phyloP scores from a whole-genome alignment of 53 echinoderm and acorn worm species.

The Hippasteria phrygiana region DNA sequence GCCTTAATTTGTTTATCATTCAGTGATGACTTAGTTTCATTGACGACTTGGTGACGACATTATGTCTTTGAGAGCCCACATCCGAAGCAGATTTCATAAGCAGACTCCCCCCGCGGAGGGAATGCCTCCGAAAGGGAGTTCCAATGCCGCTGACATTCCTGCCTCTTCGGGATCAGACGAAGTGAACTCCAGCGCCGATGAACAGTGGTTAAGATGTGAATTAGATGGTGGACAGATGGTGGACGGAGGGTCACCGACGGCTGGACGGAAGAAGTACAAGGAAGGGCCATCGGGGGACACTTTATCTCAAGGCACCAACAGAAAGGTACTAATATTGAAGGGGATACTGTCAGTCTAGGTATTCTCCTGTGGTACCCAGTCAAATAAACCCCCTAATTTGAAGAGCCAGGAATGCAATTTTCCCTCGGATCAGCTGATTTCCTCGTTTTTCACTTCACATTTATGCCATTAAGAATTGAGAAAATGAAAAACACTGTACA shows the following conservation, averaged over 20 bases:
- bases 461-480: too few relatives aligned
- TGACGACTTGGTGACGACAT: too few relatives aligned
- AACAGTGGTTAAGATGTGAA: neutral
- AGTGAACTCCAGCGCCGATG: slow-evolving; percentile 22
- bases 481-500: too few relatives aligned
- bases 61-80: slow-evolving; percentile 34
- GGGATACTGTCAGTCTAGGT: neutral
- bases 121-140: neutral
- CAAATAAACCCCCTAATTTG: too few relatives aligned
- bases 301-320: slow-evolving; percentile 3
- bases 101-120: neutral
- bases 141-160: too few relatives aligned
- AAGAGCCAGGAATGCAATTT: too few relatives aligned
- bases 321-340: slow-evolving; percentile 28
- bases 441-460: too few relatives aligned
- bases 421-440: too few relatives aligned
- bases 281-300: slow-evolving; percentile 9
- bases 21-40: too few relatives aligned
- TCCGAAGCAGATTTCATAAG: slow-evolving; percentile 36
- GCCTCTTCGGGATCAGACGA: slow-evolving; percentile 55
- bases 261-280: neutral
- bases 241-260: slow-evolving; percentile 22
- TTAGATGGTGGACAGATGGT: neutral
- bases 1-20: too few relatives aligned
- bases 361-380: neutral